Percentiles rank a stretch among this genome's conserved stretches.
phyloP scores from a whole-genome alignment of 1,140 invertebrate species.

The Aphaenogaster rudis region DNA sequence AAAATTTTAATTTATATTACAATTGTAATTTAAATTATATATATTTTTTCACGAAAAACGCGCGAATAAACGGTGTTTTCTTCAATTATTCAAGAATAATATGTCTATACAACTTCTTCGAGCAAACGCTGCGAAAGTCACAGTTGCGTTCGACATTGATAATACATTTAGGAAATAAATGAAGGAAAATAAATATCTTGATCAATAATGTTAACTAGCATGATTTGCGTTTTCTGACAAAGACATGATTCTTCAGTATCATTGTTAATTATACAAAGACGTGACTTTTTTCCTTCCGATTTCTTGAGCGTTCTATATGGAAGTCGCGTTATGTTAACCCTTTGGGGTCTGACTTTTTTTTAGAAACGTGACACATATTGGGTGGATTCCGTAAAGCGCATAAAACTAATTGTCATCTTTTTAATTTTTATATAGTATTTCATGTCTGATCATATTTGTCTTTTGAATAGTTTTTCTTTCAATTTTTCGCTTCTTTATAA shows the following conservation, averaged over 20 bases:
- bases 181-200: neutral
- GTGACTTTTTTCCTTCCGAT: neutral
- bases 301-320: neutral
- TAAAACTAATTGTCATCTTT: neutral
- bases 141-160: neutral
- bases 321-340: neutral
- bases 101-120: neutral
- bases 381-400: no score
- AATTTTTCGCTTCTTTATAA: no score
- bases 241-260: neutral
- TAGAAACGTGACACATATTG: no score
- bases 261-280: neutral
- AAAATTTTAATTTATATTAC: neutral
- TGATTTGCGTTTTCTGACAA: neutral
- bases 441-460: no score
- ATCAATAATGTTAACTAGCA: neutral
- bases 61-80: neutral
- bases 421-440: no score
- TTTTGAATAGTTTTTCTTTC: no score
- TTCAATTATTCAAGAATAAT: neutral
- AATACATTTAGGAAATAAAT: neutral
- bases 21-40: neutral
- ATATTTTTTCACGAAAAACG: neutral
- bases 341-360: no score
- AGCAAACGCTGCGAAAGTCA: neutral